A percentile compares a stretch with the other conserved stretches of the same genome.
phyloP scores from a whole-genome alignment of 2,888 invertebrate species.

The Polymixis flavicincta region DNA sequence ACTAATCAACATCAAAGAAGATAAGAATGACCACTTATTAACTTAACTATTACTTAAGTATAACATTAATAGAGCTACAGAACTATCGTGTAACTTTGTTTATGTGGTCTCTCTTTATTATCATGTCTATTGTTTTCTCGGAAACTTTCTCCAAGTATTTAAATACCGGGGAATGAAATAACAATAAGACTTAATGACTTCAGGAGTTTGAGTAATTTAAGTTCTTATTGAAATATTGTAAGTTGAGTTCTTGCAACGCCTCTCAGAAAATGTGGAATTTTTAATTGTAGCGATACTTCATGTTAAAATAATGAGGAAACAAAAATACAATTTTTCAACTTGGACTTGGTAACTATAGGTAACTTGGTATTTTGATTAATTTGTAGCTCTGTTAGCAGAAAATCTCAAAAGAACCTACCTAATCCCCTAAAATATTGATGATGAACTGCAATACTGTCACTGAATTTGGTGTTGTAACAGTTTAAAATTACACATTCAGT shows the following conservation, averaged over 20 bases:
- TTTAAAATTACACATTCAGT: background rate
- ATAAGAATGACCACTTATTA: constrained; percentile 5
- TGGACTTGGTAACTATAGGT: background rate
- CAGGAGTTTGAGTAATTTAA: constrained; percentile 2
- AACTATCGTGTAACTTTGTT: constrained; percentile 13
- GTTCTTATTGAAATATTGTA: constrained; percentile 11
- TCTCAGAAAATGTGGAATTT: background rate
- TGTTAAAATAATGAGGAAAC: background rate
- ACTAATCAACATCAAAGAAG: background rate
- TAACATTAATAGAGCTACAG: constrained; percentile 10
- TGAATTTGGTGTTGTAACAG: background rate
- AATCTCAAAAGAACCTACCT: too few relatives aligned
- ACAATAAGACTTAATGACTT: constrained; percentile 29
- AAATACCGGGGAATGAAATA: constrained; percentile 22
- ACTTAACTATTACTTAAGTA: constrained; percentile 22
- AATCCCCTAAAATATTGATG: background rate
- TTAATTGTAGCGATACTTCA: background rate
- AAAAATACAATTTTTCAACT: background rate
- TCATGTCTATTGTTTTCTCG: constrained; percentile 19
- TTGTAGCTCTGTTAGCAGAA: background rate
- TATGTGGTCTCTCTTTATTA: constrained; percentile 9
- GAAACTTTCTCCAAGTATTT: constrained; percentile 26
- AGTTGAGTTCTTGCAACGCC: background rate
- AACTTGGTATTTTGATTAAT: background rate
- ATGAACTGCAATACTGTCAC: background rate